These are phyloP conservation scores for Azemiops feae DNA, from an alignment of 2,113 vertebrate genomes.

Conservation along the genomic window DNA sequence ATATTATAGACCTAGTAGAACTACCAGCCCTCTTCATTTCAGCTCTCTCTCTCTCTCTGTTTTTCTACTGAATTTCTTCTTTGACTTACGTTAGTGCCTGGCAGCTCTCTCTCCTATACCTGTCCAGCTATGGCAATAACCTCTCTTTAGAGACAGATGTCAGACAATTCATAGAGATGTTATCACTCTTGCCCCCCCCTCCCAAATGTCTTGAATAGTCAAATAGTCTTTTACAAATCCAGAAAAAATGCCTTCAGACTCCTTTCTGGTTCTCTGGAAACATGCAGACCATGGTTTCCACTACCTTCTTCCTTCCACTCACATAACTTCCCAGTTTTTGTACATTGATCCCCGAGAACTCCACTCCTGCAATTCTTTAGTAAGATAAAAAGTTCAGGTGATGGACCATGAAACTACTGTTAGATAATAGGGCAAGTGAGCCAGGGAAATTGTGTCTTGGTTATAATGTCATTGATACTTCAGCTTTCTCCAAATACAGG, in stretches of 20 bases:
- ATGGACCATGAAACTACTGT: not conserved
- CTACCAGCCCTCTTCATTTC: not conserved
- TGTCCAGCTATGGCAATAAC: not conserved
- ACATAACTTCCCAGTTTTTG: not conserved
- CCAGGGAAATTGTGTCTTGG: not conserved
- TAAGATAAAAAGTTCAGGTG: not conserved
- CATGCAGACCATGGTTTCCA: too few species aligned
- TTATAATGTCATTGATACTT: not conserved
- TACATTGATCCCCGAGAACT: not conserved
- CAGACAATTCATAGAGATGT: not conserved
- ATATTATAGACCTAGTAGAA: not conserved
- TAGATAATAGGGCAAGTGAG: conserved; percentile 4
- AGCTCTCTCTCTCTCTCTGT: too few species aligned
- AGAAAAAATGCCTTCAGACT: not conserved
- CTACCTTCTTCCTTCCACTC: not conserved
- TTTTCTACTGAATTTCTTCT: not conserved
- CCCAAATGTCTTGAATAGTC: not conserved
- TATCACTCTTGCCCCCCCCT: not conserved
- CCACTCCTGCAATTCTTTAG: not conserved
- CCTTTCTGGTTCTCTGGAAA: not conserved
- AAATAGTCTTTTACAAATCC: not conserved
- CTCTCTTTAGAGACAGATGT: not conserved
- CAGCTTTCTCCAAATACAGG: not conserved
- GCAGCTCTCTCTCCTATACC: not conserved
- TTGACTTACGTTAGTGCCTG: not conserved